A percentile compares a stretch with the other conserved stretches of the same genome.
Evolutionary conservation across 2,797 vertebrate species (phyloP).

Genomic region (Danio albolineatus): DNA sequence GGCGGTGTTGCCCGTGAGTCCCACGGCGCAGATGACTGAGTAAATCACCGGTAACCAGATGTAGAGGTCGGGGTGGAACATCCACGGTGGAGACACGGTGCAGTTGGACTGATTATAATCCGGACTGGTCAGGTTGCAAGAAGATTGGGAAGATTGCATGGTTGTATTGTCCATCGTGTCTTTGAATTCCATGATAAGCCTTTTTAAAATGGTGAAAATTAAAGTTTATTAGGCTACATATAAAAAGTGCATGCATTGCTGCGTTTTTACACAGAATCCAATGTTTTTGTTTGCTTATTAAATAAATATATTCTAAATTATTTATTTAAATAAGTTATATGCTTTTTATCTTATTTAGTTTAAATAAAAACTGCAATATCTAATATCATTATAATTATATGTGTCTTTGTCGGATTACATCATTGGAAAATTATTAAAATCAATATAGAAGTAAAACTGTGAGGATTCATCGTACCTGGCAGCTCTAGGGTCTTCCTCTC

Average conservation of each 20-base stretch:
- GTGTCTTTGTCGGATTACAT: background rate
- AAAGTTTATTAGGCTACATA: background rate
- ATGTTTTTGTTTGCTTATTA: background rate
- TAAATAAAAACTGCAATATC: background rate
- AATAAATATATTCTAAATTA: background rate
- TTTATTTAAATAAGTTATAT: background rate
- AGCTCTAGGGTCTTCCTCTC: background rate
- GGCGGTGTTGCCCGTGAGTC: conserved; percentile 74
- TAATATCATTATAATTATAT: background rate
- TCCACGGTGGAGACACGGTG: conserved; percentile 24
- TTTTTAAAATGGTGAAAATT: background rate
- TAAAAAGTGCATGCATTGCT: background rate
- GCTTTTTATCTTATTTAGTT: background rate
- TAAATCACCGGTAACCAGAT: conserved; percentile 75
- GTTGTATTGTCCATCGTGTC: conserved; percentile 17
- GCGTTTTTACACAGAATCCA: background rate
- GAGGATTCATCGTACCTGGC: background rate
- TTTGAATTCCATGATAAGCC: background rate
- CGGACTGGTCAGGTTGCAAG: conserved; percentile 22
- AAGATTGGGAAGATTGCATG: background rate
- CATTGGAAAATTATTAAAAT: background rate
- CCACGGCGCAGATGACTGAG: conserved; percentile 75
- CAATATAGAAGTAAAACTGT: background rate
- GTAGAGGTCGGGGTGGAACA: conserved; percentile 65
- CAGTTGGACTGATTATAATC: conserved; percentile 37